Evolutionary conservation across 1,140 invertebrate species (phyloP).

Genomic region (Agrypnia vestita): DNA sequence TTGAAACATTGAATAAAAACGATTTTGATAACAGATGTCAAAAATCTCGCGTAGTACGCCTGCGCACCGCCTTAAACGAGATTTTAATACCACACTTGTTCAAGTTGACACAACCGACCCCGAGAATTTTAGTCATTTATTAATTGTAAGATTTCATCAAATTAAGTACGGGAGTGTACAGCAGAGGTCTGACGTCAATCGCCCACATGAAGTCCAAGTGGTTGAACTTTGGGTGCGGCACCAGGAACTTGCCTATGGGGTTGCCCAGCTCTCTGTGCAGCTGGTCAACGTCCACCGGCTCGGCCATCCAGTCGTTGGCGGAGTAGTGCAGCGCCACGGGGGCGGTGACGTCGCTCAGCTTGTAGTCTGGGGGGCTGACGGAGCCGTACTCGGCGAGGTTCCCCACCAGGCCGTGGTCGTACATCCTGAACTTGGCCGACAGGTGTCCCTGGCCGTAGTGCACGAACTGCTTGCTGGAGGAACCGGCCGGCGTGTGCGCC

Average conservation of each 20-base stretch:
- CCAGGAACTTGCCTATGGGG: constrained; percentile 74
- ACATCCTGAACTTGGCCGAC: constrained; percentile 77
- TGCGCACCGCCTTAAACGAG: no score
- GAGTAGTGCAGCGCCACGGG: constrained; percentile 81
- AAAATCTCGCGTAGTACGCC: no score
- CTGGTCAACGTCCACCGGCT: constrained; percentile 67
- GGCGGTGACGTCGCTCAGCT: constrained; percentile 75
- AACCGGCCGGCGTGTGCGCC: constrained; percentile 87
- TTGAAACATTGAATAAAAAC: no score
- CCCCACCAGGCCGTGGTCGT: constrained; percentile 74
- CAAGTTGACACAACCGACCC: no score
- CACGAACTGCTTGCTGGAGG: constrained; percentile 84
- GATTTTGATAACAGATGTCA: no score
- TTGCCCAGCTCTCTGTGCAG: constrained; percentile 71
- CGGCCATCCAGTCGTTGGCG: constrained; percentile 80
- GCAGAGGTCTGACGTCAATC: constrained; percentile 73
- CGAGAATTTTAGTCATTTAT: no score
- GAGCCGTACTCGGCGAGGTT: constrained; percentile 74
- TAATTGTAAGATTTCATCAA: constrained; percentile 70
- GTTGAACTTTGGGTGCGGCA: constrained; percentile 75
- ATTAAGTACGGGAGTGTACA: constrained; percentile 76
- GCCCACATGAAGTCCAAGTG: constrained; percentile 81
- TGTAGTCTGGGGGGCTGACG: constrained; percentile 69
- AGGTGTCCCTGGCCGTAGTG: constrained; percentile 83
- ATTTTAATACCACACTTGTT: no score